phyloP scores from a whole-genome alignment of 2,888 invertebrate genomes.

The Habrosyne pyritoides region DNA sequence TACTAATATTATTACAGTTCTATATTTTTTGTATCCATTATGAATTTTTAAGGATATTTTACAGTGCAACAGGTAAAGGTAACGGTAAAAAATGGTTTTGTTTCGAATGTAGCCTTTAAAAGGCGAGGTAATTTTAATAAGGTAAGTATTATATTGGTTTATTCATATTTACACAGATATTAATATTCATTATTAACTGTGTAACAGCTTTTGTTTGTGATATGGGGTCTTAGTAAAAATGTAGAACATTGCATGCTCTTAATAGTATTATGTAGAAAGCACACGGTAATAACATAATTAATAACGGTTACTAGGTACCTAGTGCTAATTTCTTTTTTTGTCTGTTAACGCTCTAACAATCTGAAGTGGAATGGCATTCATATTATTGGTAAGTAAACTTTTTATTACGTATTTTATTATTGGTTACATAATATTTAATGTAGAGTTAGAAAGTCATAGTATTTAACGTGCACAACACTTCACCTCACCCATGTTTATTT shows the following conservation, averaged over 20 bases:
- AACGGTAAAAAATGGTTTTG: conserved; percentile 66
- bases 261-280: conserved; percentile 41
- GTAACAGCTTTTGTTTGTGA: conserved; percentile 64
- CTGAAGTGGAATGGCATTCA: conserved; percentile 53
- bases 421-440: conserved; percentile 33
- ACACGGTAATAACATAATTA: conserved; percentile 28
- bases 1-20: conserved; percentile 75
- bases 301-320: conserved; percentile 36
- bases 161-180: conserved; percentile 37
- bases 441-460: conserved; percentile 40
- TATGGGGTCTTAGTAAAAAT: conserved; percentile 55
- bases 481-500: conserved; percentile 51
- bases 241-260: conserved; percentile 67
- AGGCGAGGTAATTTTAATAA: conserved; percentile 67
- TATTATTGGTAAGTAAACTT: conserved; percentile 65
- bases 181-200: conserved; percentile 35
- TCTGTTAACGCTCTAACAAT: conserved; percentile 50
- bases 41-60: conserved; percentile 64
- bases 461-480: conserved; percentile 58
- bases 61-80: conserved; percentile 78
- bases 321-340: conserved; percentile 55
- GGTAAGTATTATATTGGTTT: conserved; percentile 65
- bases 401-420: conserved; percentile 54
- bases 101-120: conserved; percentile 67
- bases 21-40: conserved; percentile 65